Evolutionary conservation across 2,797 vertebrate species (phyloP), one percentile per base, ranked within the genome.

Genomic region (Notoglanidium macrostoma): DNA sequence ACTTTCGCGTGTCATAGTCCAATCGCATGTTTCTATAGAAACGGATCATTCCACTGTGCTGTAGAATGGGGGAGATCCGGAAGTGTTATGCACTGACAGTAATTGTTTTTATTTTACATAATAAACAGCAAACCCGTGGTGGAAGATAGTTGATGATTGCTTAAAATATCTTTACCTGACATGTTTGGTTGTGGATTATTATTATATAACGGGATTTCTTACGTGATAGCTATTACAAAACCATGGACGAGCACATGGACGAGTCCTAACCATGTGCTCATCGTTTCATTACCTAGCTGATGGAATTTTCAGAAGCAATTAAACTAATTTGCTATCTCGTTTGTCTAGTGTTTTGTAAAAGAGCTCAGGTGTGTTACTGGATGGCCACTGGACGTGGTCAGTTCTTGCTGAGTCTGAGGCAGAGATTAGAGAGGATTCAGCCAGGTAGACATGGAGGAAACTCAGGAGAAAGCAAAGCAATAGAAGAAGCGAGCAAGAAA

Each of bases 361-460:
- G 65, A 40, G n/a, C 44, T 70, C n/a, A 23, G 49, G 23, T 57
- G 46, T 35, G n/a, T 54, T n/a, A 12, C 55, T 44, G 1, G 1
- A 94, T 95, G 93, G 91, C 86, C 44, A 92, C 92, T 2, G 82
- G 87, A 90, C 85, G 92, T 90, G 57, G 51, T 67, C 51, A 74
- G 29, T 19, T 81, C 1, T 87, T 90, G 0, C 29, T 5, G 0
- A 91, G 85, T 87, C 87, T 92, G 59, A 72, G 44, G 44, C 32
- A 82, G 61, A 85, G 76, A 10, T 49, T 88, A n/a, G 61, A 78
- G 26, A 70, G 29, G 1, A 72, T 5, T 51, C 70, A 61, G n/a
- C 35, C 83, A 40, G 63, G 80, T 74, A 32, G 21, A 2, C 15
- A 1, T n/a, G n/a, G 23, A 67, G n/a, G 63, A 19, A 14, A 8